Base-by-base conservation (phyloP, 1,140 invertebrate genomes). In the Megalonaias nervosa region DNA sequence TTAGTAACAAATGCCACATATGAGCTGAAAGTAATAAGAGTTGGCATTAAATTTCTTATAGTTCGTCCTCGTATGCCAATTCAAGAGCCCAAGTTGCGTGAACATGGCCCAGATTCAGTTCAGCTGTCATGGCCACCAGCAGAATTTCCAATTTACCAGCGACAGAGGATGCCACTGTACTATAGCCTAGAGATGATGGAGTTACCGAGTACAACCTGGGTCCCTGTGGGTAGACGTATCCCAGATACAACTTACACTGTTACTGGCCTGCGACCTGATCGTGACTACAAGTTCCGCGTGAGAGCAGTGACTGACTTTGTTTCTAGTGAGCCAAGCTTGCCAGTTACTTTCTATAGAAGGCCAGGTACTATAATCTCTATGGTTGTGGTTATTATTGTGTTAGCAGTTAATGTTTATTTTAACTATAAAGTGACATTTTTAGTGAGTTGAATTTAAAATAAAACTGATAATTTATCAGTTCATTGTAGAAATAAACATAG, bases 271-370 rank as follows among this genome's bases (percentile, higher is more conserved):
- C 75, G 80, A 26, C 81, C 86, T 31, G 84, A 89, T 67, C 82
- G 94, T 81, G 95, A 96, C 31, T 99, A 99, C 89, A 97, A 99
- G 79, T 99, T 99, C 93, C 93, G 97, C 69, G 97, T 99, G 1
- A 95, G 97, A 92, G 97, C 98, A 74, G 97, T 99, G 90, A 99
- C 99, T 91, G 95, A 98, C 87, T 98, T 97, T 88, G 98, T 98
- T 59, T 94, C 95, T 67, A 98, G 97, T n/a, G 97, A 99, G 81
- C 97, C 97, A 16, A 86, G 85, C 67, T 56, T 82, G 61, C 86
- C 88, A 38, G 83, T 83, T 0, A 81, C 77, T 9, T 68, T 84
- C 17, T 81, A 85, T 74, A 85, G 87, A 71, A 79, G 77, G 76
- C 82, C 85, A 76, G 84, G 86, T 89, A 77, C 4, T 11, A 11